Evolutionary conservation across 2,113 vertebrate genomes (phyloP).

Genomic region (Hemibagrus wyckioides): DNA sequence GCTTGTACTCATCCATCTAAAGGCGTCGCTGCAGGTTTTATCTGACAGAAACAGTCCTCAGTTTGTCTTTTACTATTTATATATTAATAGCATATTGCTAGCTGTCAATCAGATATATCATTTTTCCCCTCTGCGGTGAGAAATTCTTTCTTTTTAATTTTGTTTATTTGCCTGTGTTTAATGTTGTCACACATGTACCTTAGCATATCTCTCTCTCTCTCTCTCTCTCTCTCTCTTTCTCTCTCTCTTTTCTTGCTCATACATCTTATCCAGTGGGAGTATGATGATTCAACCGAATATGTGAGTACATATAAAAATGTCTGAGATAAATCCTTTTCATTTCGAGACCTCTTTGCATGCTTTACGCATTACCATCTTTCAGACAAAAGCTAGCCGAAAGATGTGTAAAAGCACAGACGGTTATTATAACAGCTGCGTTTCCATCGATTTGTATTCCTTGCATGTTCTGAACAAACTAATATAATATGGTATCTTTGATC

Average conservation of each 20-base stretch:
- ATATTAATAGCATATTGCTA: not conserved
- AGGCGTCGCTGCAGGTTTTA: not conserved
- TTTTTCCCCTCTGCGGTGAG: not conserved
- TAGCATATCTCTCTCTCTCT: slow-evolving; percentile 54
- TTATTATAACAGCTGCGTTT: not conserved
- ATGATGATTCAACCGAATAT: slow-evolving; percentile 98
- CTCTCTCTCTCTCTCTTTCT: not conserved
- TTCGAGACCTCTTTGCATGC: not conserved
- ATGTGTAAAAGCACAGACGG: not conserved
- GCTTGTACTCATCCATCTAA: not conserved
- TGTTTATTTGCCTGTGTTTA: slow-evolving; percentile 36
- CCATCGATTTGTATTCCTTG: not conserved
- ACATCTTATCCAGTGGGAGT: slow-evolving; percentile 89
- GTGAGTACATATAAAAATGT: slow-evolving; percentile 77
- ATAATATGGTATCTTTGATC: not conserved
- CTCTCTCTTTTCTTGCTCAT: not conserved
- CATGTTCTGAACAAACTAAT: not conserved
- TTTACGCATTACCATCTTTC: slow-evolving; percentile 15
- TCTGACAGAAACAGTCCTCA: not conserved
- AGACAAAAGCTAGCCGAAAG: slow-evolving; percentile 7
- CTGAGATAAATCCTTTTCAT: slow-evolving; percentile 12
- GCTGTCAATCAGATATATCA: not conserved
- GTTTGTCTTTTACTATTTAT: not conserved
- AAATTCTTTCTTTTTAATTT: not conserved
- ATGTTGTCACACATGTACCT: slow-evolving; percentile 13